Evolutionary conservation across 2,888 invertebrate species (phyloP), one percentile per base, ranked within the genome.

Genomic region (Mamestra brassicae): DNA sequence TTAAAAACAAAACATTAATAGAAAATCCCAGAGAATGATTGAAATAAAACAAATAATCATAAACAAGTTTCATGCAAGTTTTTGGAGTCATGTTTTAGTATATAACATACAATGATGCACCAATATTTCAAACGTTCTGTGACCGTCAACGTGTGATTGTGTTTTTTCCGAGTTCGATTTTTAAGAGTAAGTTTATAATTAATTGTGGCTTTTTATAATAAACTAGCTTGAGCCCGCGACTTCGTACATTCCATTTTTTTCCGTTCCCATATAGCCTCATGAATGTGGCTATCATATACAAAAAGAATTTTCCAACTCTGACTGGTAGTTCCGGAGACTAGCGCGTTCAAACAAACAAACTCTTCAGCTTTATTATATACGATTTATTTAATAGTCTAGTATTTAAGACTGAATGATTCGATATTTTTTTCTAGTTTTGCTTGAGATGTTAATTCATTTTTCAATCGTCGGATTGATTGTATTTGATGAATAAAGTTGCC

Each of bases 61-160:
- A 82, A 84, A 89, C 88, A 60, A 11, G 89, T 87, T 88, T 85
- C n/a, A 50, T 67, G 65, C 71, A 47, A 78, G 68, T 68, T 10
- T n/a, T 67, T 34, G 68, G 52, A 78, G 69, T 71, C 83, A 81
- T 84, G 78, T 61, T 71, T 80, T 80, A 60, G 73, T 87, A 88
- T 89, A 89, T 89, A 88, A 83, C 81, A 86, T 71, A 60, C 45
- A 38, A 57, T 54, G 62, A 4, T 57, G 47, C 17, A 10, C 66
- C 52, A 52, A 10, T 13, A 45, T 38, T 69, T 72, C 76, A 86
- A 78, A 86, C 71, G 65, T 61, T 55, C 72, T 50, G 74, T 68
- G 42, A 26, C 38, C 58, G 68, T 73, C 80, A 60, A n/a, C 71
- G 58, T 61, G 62, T 72, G 72, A 76, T 75, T 67, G 73, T 69